A percentile compares a stretch with the other conserved stretches of the same genome.
Conservation (phyloP, 2,888 invertebrate genomes). For the Villa cingulata region DNA sequence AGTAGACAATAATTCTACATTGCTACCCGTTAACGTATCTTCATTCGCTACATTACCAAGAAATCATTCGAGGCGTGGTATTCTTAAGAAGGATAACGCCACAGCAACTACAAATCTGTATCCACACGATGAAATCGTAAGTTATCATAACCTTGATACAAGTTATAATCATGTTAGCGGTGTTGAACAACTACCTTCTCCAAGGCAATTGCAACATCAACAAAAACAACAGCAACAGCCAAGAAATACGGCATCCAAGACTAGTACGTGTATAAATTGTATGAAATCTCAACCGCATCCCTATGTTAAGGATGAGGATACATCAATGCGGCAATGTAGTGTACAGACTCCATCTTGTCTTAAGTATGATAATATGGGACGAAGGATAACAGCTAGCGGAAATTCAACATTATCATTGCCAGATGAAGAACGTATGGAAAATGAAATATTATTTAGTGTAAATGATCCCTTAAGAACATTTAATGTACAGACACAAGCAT, state of each 20-base stretch:
- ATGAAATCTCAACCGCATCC: constrained; percentile 17
- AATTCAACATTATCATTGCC: constrained; percentile 76
- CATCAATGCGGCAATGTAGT: constrained; percentile 3
- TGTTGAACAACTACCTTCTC: constrained; percentile 17
- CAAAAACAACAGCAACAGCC: constrained; percentile 12
- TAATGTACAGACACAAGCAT: constrained; percentile 2
- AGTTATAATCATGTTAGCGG: constrained; percentile 19
- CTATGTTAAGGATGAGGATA: constrained; percentile 13
- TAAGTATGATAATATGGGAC: constrained; percentile 83
- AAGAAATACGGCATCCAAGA: constrained; percentile 17
- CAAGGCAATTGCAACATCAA: constrained; percentile 18
- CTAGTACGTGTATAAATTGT: constrained; percentile 21
- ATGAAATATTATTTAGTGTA: constrained; percentile 31
- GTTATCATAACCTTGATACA: constrained; percentile 34
- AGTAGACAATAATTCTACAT: constrained; percentile 26
- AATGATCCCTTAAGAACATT: constrained; percentile 21
- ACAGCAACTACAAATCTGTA: constrained; percentile 24
- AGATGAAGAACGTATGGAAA: constrained; percentile 39
- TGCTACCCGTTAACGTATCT: constrained; percentile 27
- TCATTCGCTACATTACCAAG: constrained; percentile 40
- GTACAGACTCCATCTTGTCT: constrained; percentile 28
- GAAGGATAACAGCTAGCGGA: constrained; percentile 75
- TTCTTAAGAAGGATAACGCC: constrained; percentile 29
- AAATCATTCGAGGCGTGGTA: constrained; percentile 31
- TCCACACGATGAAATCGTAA: constrained; percentile 35